Conservation (phyloP, 2,888 invertebrate species). For the Platycheirus rosarum region DNA sequence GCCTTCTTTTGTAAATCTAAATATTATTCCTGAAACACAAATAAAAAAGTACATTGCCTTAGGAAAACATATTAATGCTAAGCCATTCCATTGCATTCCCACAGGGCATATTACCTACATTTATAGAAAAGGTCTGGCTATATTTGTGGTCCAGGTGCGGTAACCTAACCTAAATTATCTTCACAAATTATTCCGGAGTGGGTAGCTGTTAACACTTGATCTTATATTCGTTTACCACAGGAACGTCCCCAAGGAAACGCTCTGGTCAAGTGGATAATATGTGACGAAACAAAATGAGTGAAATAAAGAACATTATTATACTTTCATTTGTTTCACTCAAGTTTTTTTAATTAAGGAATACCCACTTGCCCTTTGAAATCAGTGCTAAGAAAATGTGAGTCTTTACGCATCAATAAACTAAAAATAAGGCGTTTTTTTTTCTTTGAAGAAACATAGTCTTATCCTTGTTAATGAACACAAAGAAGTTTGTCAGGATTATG, state of each 20-base stretch:
- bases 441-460: slow-evolving; percentile 2
- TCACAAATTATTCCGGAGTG: slow-evolving; percentile 59
- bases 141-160: not conserved
- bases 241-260: slow-evolving; percentile 35
- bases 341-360: no score
- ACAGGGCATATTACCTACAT: not conserved
- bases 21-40: no score
- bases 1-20: no score
- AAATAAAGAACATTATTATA: slow-evolving; percentile 50
- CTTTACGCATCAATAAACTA: slow-evolving; percentile 68
- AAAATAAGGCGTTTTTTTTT: slow-evolving; percentile 43
- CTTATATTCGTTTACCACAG: slow-evolving; percentile 33
- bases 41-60: no score
- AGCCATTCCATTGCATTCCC: not conserved
- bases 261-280: slow-evolving; percentile 71
- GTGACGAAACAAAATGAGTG: slow-evolving; percentile 58
- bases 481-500: not conserved
- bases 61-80: not conserved
- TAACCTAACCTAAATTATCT: slow-evolving; percentile 6
- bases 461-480: slow-evolving; percentile 53
- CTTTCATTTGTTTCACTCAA: slow-evolving; percentile 1
- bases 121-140: not conserved
- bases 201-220: slow-evolving; percentile 58
- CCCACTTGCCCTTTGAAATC: not conserved
- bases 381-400: slow-evolving; percentile 24